Conservation (phyloP, 2,113 vertebrate genomes). For the Bolborhynchus lineola region DNA sequence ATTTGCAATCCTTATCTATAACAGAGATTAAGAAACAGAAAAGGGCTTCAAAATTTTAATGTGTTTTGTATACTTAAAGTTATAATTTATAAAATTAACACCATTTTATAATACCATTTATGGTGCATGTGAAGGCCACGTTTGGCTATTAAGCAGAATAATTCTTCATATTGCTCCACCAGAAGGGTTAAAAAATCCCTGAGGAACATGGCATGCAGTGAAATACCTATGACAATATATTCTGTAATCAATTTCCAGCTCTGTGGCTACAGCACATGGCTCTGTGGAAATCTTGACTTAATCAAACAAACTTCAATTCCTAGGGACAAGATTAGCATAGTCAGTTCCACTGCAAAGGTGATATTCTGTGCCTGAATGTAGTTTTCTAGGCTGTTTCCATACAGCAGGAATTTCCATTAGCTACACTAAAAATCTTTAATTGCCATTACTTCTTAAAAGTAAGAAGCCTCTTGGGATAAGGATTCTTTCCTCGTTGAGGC, state of each 20-base stretch:
- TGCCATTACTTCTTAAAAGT: not conserved
- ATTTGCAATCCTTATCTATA: not conserved
- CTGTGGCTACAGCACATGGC: not conserved
- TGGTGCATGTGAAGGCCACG: not conserved
- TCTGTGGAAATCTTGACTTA: not conserved
- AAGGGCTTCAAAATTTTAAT: not conserved
- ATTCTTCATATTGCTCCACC: not conserved
- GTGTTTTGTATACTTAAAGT: not conserved
- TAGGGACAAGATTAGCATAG: not conserved
- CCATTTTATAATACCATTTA: not conserved
- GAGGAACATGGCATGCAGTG: not conserved
- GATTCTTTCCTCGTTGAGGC: not conserved
- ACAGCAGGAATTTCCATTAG: not conserved
- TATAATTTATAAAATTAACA: not conserved
- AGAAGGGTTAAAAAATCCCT: not conserved
- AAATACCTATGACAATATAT: not conserved
- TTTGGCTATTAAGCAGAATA: not conserved
- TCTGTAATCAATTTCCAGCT: not conserved
- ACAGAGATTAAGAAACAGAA: not conserved
- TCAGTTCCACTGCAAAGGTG: not conserved
- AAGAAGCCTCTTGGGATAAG: not conserved
- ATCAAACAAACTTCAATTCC: not conserved
- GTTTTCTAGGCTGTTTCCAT: not conserved
- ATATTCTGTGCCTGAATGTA: not conserved
- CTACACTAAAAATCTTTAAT: not conserved